Evolutionary conservation across 2,888 invertebrate genomes (phyloP), one percentile per base, ranked within the genome.

Genomic region (Watsonalla binaria): DNA sequence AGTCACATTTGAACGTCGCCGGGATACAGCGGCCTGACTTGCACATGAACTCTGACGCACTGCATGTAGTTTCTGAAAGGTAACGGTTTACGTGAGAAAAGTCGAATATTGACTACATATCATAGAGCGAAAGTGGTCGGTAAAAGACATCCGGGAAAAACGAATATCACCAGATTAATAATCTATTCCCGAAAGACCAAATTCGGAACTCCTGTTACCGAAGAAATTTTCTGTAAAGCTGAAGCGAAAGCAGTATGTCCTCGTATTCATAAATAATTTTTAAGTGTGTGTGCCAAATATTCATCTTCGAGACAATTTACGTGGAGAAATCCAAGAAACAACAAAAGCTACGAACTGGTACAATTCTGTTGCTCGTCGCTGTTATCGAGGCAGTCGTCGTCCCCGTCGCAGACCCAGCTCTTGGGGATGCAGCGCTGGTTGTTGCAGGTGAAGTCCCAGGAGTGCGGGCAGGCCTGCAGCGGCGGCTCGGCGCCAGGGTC

Each of bases 281-380:
- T n/a, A n/a, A n/a, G n/a, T n/a, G n/a, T n/a, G n/a, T n/a, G n/a
- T n/a, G n/a, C n/a, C n/a, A n/a, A n/a, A n/a, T n/a, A n/a, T n/a
- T n/a, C n/a, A n/a, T n/a, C n/a, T n/a, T n/a, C n/a, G n/a, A n/a
- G n/a, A n/a, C n/a, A 24, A 24, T 24, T 24, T 1, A 4, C 4
- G 24, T 24, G 24, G 4, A 24, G 24, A 24, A 24, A 24, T 24
- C 24, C 24, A 24, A 24, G 24, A 24, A 24, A 24, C 24, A 24
- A 24, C 24, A 24, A 24, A 24, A 24, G 33, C 24, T 39, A 92
- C 94, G 93, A 79, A 95, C 96, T 96, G 53, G 97, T 97, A 79
- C 98, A 99, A 72, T 98, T 98, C 76, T 96, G 97, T 84, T 96
- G 95, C 82, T 98, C 98, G 76, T 98, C 98, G 54, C 97, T 97